Percentiles rank a stretch among this genome's conserved stretches.
These are phyloP conservation scores for Colaptes auratus DNA, from an alignment of 2,113 vertebrate species.

Conservation along the genomic window DNA sequence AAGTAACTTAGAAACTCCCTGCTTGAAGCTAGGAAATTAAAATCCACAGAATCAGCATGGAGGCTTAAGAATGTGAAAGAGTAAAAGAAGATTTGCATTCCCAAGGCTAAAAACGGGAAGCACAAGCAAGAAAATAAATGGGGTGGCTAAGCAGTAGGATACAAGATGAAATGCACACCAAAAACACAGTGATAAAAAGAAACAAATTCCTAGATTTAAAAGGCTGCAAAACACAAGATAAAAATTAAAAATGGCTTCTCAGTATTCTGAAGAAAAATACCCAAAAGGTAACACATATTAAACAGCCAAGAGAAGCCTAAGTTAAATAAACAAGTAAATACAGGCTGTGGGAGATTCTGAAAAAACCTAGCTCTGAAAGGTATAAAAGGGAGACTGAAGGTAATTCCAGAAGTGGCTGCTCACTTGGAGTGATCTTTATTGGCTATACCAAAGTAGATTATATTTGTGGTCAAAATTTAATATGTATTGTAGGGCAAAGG, in stretches of 20 bases:
- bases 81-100: constrained; percentile 55
- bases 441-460: background rate
- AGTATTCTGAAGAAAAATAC: background rate
- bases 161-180: background rate
- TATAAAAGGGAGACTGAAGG: background rate
- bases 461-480: background rate
- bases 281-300: background rate
- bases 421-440: background rate
- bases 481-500: background rate
- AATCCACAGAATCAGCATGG: constrained; percentile 66
- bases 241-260: background rate
- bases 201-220: background rate
- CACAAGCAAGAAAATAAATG: constrained; percentile 26
- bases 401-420: background rate
- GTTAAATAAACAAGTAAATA: background rate
- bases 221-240: background rate
- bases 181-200: background rate
- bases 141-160: background rate
- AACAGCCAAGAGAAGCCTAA: background rate
- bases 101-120: background rate
- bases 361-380: background rate
- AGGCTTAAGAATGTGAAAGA: constrained; percentile 47
- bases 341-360: background rate
- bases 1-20: constrained; percentile 69
- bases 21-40: constrained; percentile 73